Percentiles rank a stretch among this genome's conserved stretches.
Evolutionary conservation across 2,113 vertebrate species (phyloP).

Genomic region (human): GRCh38 chr3:142623001-142623500

Average conservation of each 20-base stretch:
- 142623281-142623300: neutral
- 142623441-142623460: conserved; percentile 29
- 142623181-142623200: neutral
- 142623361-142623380: conserved; percentile 68
- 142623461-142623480: conserved; percentile 14
- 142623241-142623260: neutral
- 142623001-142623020: neutral
- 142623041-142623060: neutral
- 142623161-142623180: neutral
- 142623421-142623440: neutral
- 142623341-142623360: conserved; percentile 22
- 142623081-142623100: neutral
- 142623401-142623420: conserved; percentile 11
- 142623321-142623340: conserved; percentile 18
- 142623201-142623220: neutral
- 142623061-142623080: neutral
- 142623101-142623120: neutral
- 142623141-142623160: conserved; percentile 36
- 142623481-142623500: neutral
- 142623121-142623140: conserved; percentile 4
- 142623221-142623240: neutral
- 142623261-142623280: conserved; percentile 21
- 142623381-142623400: conserved; percentile 64
- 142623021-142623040: neutral
- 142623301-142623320: conserved; percentile 33